Evolutionary conservation across 2,888 invertebrate species (phyloP).

Genomic region (Mayetiola destructor): DNA sequence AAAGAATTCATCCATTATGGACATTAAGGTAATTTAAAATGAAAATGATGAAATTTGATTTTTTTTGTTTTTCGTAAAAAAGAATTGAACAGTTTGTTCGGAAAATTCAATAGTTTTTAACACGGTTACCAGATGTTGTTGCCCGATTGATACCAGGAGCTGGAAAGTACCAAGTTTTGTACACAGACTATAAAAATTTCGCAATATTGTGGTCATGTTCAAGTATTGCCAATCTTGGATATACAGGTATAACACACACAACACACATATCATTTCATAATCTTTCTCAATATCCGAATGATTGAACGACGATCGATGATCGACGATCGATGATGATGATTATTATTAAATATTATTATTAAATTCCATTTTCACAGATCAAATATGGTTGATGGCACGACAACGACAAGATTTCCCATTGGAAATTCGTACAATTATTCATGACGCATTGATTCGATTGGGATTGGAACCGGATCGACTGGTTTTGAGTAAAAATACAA

Average conservation of each 20-base stretch:
- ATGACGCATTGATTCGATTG: slow-evolving; percentile 43
- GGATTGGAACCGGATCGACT: slow-evolving; percentile 54
- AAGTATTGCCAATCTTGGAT: slow-evolving; percentile 43
- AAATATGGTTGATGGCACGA: slow-evolving; percentile 57
- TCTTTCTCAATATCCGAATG: background rate
- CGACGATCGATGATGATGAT: background rate
- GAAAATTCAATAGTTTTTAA: slow-evolving; percentile 37
- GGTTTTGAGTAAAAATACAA: slow-evolving; percentile 52
- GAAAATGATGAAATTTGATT: background rate
- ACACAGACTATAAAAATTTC: slow-evolving; percentile 56
- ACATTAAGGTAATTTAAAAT: slow-evolving; percentile 28
- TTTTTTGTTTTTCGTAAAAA: background rate
- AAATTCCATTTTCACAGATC: slow-evolving; percentile 39
- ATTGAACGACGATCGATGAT: background rate
- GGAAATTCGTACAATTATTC: slow-evolving; percentile 47
- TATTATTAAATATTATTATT: slow-evolving; percentile 14
- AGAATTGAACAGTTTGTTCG: background rate
- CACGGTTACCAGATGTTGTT: slow-evolving; percentile 48
- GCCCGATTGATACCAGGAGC: slow-evolving; percentile 55
- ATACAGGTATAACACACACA: slow-evolving; percentile 38
- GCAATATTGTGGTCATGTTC: slow-evolving; percentile 62
- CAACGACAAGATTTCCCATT: slow-evolving; percentile 47
- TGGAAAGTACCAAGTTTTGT: slow-evolving; percentile 54
- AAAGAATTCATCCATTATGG: slow-evolving; percentile 39
- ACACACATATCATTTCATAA: slow-evolving; percentile 23